Evolutionary conservation across 2,888 invertebrate species (phyloP).

Genomic region (Phlogophora meticulosa): DNA sequence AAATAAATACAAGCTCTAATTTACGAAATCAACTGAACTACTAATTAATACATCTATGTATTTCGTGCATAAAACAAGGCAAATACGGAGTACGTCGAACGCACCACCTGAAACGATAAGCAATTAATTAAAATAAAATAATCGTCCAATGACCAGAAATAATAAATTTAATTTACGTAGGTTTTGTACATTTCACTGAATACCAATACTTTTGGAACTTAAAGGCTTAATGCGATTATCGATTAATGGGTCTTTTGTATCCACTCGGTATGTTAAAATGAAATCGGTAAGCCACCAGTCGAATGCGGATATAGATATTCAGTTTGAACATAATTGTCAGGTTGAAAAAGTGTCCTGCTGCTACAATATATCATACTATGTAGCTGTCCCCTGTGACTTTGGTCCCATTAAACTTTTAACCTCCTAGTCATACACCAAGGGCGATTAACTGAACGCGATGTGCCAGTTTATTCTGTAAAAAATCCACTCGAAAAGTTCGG

Average conservation of each 20-base stretch:
- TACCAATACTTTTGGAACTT: slow-evolving; percentile 35
- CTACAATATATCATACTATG: not conserved
- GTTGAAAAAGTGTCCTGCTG: not conserved
- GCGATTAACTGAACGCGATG: no score
- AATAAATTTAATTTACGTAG: slow-evolving; percentile 52
- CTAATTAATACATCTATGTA: slow-evolving; percentile 57
- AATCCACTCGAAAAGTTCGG: no score
- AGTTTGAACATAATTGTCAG: slow-evolving; percentile 12
- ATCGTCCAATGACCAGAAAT: slow-evolving; percentile 55
- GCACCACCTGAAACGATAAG: slow-evolving; percentile 80
- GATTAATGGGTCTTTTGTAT: slow-evolving; percentile 35
- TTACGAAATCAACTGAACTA: not conserved
- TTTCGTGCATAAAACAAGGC: slow-evolving; percentile 83
- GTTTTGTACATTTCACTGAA: slow-evolving; percentile 41
- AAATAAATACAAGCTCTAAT: not conserved
- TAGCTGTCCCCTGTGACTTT: not conserved
- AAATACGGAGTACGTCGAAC: slow-evolving; percentile 84
- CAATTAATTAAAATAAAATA: slow-evolving; percentile 55
- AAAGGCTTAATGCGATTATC: slow-evolving; percentile 47
- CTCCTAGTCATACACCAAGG: not conserved
- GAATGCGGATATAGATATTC: slow-evolving; percentile 16
- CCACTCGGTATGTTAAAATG: slow-evolving; percentile 42
- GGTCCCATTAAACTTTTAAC: not conserved
- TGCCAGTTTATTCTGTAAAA: no score
- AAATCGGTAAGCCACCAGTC: slow-evolving; percentile 33